Percentiles rank a stretch among this genome's conserved stretches.
These are phyloP conservation scores for Drosophila nannoptera DNA, from an alignment of 1,140 invertebrate genomes.

Conservation along the genomic window DNA sequence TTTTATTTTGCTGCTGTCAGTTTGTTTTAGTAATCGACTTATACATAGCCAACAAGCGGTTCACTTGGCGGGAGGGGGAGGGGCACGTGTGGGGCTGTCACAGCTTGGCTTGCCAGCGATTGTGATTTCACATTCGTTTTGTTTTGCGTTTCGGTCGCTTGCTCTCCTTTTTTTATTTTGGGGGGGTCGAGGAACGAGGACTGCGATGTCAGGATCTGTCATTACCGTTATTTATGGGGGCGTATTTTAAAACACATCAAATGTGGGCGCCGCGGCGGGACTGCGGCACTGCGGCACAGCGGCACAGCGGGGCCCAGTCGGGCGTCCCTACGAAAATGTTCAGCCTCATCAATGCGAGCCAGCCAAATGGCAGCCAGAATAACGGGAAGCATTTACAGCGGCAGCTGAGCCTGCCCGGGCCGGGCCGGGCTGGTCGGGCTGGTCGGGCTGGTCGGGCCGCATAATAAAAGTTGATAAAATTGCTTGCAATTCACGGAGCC, in stretches of 20 bases:
- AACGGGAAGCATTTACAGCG: slow-evolving; percentile 21
- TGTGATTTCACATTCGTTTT: slow-evolving; percentile 35
- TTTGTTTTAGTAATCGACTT: slow-evolving; percentile 47
- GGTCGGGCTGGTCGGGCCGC: not conserved
- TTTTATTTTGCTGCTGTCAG: slow-evolving; percentile 18
- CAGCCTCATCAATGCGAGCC: slow-evolving; percentile 30
- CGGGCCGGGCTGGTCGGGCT: not conserved
- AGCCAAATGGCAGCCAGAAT: slow-evolving; percentile 21
- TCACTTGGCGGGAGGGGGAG: slow-evolving; percentile 7
- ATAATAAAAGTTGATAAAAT: slow-evolving; percentile 18
- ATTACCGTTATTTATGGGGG: slow-evolving; percentile 49
- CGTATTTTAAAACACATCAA: slow-evolving; percentile 51
- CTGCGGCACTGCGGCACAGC: not conserved
- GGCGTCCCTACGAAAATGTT: slow-evolving; percentile 11
- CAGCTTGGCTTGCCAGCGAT: slow-evolving; percentile 35
- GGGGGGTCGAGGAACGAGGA: slow-evolving; percentile 20
- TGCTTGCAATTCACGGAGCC: slow-evolving; percentile 14
- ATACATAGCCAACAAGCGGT: slow-evolving; percentile 43
- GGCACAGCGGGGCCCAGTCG: not conserved
- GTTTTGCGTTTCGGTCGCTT: slow-evolving; percentile 20
- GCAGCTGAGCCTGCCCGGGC: slow-evolving; percentile 35
- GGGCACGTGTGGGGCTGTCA: not conserved
- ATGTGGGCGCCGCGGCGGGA: slow-evolving; percentile 6
- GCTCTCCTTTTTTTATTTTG: not conserved
- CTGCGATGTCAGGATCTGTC: slow-evolving; percentile 39